These are phyloP conservation scores for Pseudolaguvia tuberculata DNA, from an alignment of 2,113 vertebrate genomes.

Conservation along the genomic window DNA sequence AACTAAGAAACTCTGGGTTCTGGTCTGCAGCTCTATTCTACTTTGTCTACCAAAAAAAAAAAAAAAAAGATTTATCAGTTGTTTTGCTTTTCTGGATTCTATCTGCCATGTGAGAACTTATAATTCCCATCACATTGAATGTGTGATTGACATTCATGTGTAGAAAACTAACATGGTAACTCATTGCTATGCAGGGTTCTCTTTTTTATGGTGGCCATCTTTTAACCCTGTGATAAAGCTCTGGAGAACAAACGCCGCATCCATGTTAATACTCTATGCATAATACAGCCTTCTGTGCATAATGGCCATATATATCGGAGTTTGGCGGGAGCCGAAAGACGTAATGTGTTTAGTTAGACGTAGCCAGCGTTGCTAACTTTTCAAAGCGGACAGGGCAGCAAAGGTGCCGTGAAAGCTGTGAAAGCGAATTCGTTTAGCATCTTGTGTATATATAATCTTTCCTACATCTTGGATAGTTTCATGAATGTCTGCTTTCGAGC, in stretches of 20 bases:
- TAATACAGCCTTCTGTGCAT: conserved; percentile 15
- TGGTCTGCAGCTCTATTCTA: conserved; percentile 53
- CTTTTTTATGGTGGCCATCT: conserved; percentile 53
- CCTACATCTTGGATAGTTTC: background rate
- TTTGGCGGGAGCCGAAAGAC: background rate
- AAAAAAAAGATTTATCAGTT: conserved; percentile 55
- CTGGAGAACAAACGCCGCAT: background rate
- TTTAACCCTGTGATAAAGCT: conserved; percentile 11
- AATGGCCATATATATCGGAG: conserved; percentile 9
- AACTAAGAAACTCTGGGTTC: conserved; percentile 62
- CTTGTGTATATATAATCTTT: background rate
- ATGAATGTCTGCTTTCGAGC: background rate
- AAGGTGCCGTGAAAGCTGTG: background rate
- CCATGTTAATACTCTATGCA: conserved; percentile 11
- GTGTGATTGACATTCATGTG: background rate
- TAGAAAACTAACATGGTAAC: conserved; percentile 39
- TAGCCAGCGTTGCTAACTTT: background rate
- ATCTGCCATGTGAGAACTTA: conserved; percentile 56
- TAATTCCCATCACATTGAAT: conserved; percentile 60
- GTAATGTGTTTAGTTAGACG: conserved; percentile 7
- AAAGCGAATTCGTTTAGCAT: background rate
- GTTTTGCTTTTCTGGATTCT: conserved; percentile 57
- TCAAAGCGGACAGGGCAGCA: background rate
- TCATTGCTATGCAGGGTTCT: conserved; percentile 52
- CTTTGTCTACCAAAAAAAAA: conserved; percentile 62